Percentiles rank a stretch among this genome's conserved stretches.
Conservation (phyloP, 2,888 invertebrate species). For the Smittia aterrima region DNA sequence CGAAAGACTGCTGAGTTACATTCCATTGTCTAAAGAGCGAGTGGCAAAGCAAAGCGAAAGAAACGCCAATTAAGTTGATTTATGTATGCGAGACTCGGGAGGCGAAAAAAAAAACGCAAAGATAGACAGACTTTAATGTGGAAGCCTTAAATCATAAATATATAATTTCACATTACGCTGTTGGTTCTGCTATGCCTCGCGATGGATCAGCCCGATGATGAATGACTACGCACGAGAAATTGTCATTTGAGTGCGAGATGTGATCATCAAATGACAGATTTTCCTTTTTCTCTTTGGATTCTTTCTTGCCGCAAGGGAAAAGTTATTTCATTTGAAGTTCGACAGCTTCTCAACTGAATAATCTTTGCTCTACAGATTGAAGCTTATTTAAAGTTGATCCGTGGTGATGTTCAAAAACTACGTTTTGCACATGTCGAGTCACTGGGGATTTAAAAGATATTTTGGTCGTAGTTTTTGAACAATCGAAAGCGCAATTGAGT, state of each 20-base stretch:
- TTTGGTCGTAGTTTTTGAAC: no score
- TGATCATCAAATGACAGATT: neutral
- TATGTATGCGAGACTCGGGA: slow-evolving; percentile 28
- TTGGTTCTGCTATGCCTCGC: neutral
- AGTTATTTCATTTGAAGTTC: no score
- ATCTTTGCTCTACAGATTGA: no score
- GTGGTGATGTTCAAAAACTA: no score
- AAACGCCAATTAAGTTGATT: slow-evolving; percentile 35
- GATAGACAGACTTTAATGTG: neutral
- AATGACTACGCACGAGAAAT: neutral
- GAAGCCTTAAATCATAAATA: neutral
- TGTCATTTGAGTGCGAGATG: slow-evolving; percentile 1
- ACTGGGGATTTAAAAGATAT: no score
- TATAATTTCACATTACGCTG: neutral
- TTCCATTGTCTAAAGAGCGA: neutral
- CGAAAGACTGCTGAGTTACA: neutral
- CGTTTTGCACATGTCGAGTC: no score
- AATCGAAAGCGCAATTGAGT: no score
- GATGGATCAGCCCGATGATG: neutral
- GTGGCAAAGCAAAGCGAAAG: neutral
- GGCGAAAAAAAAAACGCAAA: neutral
- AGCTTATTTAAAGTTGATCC: no score
- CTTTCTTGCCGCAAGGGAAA: neutral
- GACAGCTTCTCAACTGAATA: no score
- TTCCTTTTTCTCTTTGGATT: neutral